Conservation (phyloP, 2,113 vertebrate genomes). For the Rhegmatorhina hoffmannsi region DNA sequence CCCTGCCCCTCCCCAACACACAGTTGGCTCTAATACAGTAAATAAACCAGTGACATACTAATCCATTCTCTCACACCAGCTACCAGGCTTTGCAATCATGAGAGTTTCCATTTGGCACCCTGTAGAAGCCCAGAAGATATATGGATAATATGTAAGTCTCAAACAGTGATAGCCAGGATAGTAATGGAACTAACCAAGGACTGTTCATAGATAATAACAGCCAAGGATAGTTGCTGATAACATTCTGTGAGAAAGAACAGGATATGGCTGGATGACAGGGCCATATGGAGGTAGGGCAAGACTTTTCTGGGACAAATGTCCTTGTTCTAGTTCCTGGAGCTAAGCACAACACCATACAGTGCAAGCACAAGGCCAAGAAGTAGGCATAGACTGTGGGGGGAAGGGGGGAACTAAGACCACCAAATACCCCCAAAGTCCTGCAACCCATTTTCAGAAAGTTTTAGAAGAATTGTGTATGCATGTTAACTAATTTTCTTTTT, state of each 20-base stretch:
- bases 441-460: background rate
- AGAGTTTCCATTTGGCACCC: background rate
- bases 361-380: background rate
- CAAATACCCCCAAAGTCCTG: background rate
- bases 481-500: background rate
- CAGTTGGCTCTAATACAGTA: too few relatives aligned
- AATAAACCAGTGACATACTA: too few relatives aligned
- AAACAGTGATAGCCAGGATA: background rate
- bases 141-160: background rate
- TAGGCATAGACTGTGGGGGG: background rate
- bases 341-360: background rate
- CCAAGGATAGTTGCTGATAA: background rate
- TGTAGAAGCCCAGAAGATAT: background rate
- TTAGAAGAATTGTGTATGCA: background rate
- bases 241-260: background rate
- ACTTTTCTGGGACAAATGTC: background rate
- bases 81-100: background rate
- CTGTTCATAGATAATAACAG: background rate
- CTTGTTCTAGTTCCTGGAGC: background rate
- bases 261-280: background rate
- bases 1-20: too few relatives aligned
- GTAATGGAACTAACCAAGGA: background rate
- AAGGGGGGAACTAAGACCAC: background rate
- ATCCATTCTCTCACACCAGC: background rate
- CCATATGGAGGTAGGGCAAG: background rate